Evolutionary conservation across 2,113 vertebrate genomes (phyloP).

Genomic region (Hypanus sabinus): DNA sequence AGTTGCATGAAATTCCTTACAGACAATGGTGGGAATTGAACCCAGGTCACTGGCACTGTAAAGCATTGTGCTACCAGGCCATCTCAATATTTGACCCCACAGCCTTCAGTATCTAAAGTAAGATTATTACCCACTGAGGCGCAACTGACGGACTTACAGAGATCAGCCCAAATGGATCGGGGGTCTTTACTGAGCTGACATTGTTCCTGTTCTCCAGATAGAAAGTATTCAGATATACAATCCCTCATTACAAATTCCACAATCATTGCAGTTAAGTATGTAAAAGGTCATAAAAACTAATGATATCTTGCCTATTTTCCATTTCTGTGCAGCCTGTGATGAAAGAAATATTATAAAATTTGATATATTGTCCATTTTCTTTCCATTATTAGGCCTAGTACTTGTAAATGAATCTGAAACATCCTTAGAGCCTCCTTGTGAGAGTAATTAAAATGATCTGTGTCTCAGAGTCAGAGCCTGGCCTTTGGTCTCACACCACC

Average conservation of each 20-base stretch:
- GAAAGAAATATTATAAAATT: conserved; percentile 15
- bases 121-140: not conserved
- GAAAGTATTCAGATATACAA: not conserved
- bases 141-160: not conserved
- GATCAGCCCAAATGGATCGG: not conserved
- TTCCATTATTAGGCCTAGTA: conserved; percentile 6
- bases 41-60: too few relatives aligned
- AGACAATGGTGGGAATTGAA: too few relatives aligned
- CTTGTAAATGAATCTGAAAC: not conserved
- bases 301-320: not conserved
- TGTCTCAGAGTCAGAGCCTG: not conserved
- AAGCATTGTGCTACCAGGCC: too few relatives aligned
- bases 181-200: not conserved
- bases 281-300: conserved; percentile 12
- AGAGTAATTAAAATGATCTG: not conserved
- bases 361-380: conserved; percentile 19
- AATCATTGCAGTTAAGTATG: not conserved
- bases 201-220: not conserved
- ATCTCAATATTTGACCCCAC: too few relatives aligned
- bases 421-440: not conserved
- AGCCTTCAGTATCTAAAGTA: too few relatives aligned
- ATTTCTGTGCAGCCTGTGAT: conserved; percentile 14
- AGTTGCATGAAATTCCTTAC: too few relatives aligned
- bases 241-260: conserved; percentile 7
- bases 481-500: too few relatives aligned